Evolutionary conservation across 2,797 vertebrate species (phyloP).

Genomic region (Pangasius macronema): DNA sequence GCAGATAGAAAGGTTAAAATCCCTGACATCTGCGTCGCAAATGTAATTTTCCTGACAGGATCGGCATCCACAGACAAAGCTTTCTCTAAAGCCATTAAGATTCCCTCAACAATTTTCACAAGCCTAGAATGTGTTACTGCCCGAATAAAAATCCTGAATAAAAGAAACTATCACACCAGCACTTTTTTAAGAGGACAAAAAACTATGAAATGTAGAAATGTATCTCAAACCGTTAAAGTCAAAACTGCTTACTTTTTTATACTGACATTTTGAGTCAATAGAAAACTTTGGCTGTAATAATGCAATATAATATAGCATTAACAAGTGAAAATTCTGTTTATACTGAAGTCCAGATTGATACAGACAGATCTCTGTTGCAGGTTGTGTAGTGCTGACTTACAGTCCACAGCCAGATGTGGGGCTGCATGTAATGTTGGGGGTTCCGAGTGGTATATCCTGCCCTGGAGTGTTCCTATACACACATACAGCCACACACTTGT

Average conservation of each 20-base stretch:
- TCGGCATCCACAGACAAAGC: conserved; percentile 56
- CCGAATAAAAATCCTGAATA: conserved; percentile 42
- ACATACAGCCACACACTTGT: neutral
- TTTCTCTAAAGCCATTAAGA: conserved; percentile 61
- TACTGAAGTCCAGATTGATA: conserved; percentile 57
- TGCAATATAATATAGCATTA: conserved; percentile 59
- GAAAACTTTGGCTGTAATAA: neutral
- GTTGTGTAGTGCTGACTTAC: conserved; percentile 50
- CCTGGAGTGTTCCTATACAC: conserved; percentile 54
- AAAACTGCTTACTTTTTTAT: neutral
- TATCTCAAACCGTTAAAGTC: neutral
- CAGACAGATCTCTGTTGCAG: conserved; percentile 57
- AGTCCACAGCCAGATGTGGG: conserved; percentile 75
- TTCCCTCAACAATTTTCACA: conserved; percentile 58
- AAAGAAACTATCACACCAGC: conserved; percentile 27
- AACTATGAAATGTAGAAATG: neutral
- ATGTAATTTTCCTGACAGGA: conserved; percentile 63
- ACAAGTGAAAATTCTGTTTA: conserved; percentile 42
- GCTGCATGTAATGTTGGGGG: conserved; percentile 69
- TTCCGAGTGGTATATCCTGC: conserved; percentile 66
- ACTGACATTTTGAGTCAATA: neutral
- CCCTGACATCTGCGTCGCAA: conserved; percentile 73
- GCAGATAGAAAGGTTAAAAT: conserved; percentile 38
- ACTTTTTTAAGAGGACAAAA: conserved; percentile 14
- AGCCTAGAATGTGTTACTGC: conserved; percentile 44